A percentile compares a stretch with the other conserved stretches of the same genome.
These are phyloP conservation scores for Atopsyche davidsoni DNA, from an alignment of 1,140 invertebrate species.

Conservation along the genomic window DNA sequence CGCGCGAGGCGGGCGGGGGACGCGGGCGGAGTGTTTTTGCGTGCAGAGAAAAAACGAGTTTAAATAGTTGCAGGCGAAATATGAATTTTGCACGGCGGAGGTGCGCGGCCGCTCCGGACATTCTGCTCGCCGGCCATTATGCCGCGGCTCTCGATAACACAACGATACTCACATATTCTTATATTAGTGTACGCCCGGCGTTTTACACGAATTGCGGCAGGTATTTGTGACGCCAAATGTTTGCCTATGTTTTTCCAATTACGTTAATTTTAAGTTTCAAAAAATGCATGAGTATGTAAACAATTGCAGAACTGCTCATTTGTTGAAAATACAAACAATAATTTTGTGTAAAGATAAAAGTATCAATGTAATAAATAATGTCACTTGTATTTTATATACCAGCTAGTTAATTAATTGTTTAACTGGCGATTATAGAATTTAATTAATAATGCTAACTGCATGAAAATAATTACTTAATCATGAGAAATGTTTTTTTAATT, in stretches of 20 bases:
- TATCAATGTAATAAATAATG: no score
- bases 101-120: slow-evolving; percentile 4
- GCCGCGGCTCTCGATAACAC: slow-evolving; percentile 7
- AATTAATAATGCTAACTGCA: no score
- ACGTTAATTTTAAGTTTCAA: no score
- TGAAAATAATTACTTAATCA: no score
- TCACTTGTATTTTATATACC: no score
- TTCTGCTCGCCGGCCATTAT: background rate
- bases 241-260: background rate
- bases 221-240: background rate
- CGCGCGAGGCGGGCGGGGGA: background rate
- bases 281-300: no score
- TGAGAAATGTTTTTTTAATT: no score
- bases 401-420: no score
- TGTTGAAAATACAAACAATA: no score
- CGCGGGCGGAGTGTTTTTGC: slow-evolving; percentile 1
- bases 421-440: no score
- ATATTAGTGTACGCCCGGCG: background rate
- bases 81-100: slow-evolving; percentile 29
- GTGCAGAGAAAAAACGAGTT: slow-evolving; percentile 22
- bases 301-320: no score
- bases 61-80: slow-evolving; percentile 31
- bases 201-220: background rate
- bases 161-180: slow-evolving; percentile 9
- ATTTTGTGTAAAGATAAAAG: no score